Conservation (phyloP, 1,140 invertebrate genomes). For the Panagrolaimus sp. region DNA sequence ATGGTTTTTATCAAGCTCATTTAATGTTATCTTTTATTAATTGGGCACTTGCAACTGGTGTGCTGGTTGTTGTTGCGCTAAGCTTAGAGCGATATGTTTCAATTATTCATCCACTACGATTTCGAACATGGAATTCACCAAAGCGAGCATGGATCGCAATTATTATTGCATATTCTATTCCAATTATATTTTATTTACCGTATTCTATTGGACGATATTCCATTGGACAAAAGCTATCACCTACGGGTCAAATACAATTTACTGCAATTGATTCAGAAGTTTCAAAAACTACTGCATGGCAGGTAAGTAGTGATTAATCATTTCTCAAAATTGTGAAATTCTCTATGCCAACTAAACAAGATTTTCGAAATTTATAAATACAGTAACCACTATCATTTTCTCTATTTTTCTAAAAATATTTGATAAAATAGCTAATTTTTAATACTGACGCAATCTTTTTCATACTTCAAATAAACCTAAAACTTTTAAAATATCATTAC, state of each 20-base stretch:
- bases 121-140: conserved; percentile 52
- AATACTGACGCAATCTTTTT: neutral
- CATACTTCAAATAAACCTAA: too few relatives aligned
- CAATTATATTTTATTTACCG: conserved; percentile 53
- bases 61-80: conserved; percentile 54
- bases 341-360: too few relatives aligned
- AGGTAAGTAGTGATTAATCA: too few relatives aligned
- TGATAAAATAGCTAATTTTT: too few relatives aligned
- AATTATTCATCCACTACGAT: conserved; percentile 57
- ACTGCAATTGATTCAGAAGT: conserved; percentile 41
- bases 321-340: too few relatives aligned
- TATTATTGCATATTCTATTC: conserved; percentile 50
- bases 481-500: too few relatives aligned
- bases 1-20: conserved; percentile 54
- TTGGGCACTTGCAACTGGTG: conserved; percentile 54
- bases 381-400: too few relatives aligned
- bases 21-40: conserved; percentile 57
- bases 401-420: too few relatives aligned
- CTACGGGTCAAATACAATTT: conserved; percentile 32
- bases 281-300: conserved; percentile 33
- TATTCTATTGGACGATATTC: conserved; percentile 48
- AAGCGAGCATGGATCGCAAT: conserved; percentile 50
- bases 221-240: conserved; percentile 26
- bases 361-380: too few relatives aligned
- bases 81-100: conserved; percentile 53